Evolutionary conservation across 1,140 invertebrate genomes (phyloP).

Genomic region (Scaptomyza montana): DNA sequence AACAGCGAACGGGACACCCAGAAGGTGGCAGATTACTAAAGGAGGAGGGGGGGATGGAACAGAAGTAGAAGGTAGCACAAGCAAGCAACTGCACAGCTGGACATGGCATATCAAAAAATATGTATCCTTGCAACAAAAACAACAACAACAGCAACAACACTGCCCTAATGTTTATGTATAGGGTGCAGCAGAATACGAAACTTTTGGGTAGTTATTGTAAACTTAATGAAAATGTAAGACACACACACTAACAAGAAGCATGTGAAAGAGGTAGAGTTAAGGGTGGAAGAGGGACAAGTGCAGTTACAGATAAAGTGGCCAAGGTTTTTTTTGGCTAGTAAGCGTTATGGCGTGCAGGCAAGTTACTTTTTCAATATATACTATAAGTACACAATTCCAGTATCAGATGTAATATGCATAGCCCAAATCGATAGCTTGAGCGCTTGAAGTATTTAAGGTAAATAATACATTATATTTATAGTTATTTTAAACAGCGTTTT

Average conservation of each 20-base stretch:
- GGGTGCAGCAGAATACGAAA: constrained; percentile 44
- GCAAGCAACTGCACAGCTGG: constrained; percentile 55
- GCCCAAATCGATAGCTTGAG: no score
- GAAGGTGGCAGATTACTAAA: constrained; percentile 15
- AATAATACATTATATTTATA: no score
- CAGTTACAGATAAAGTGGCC: constrained; percentile 18
- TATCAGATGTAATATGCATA: no score
- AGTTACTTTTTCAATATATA: constrained; percentile 16
- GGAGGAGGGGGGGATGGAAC: not conserved
- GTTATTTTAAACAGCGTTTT: no score
- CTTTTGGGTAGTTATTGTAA: constrained; percentile 69
- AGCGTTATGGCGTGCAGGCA: constrained; percentile 2
- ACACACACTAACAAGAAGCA: no score
- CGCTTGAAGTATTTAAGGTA: no score
- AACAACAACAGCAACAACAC: constrained; percentile 2
- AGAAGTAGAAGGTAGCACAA: not conserved
- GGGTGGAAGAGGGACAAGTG: not conserved
- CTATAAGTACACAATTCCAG: not conserved
- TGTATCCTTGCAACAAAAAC: constrained; percentile 40
- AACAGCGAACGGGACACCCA: not conserved
- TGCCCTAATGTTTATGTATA: constrained; percentile 70
- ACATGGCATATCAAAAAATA: constrained; percentile 75
- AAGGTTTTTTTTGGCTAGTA: constrained; percentile 1
- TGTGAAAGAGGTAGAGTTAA: no score
- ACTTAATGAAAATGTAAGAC: constrained; percentile 71